A percentile compares a stretch with the other conserved stretches of the same genome.
phyloP scores from a whole-genome alignment of 2,888 invertebrate species.

The Oxystoma pomonae region DNA sequence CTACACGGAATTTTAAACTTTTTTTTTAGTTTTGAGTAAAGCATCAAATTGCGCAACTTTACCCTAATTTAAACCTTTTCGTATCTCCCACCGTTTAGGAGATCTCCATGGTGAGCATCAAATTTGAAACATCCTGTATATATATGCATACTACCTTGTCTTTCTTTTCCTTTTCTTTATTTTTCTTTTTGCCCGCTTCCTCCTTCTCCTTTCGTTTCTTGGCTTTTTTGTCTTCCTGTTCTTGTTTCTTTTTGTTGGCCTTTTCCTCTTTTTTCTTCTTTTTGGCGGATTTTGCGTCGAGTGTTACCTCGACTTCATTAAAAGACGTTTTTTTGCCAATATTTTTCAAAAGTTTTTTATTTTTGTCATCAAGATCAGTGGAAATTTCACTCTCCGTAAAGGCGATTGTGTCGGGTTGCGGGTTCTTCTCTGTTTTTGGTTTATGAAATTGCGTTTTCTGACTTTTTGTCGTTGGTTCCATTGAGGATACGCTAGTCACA shows the following conservation, averaged over 20 bases:
- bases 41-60: too few species aligned
- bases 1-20: too few species aligned
- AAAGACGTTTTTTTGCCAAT: not conserved
- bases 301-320: conserved; percentile 1
- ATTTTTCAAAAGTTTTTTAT: not conserved
- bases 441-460: not conserved
- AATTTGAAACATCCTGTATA: too few species aligned
- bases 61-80: too few species aligned
- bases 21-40: too few species aligned
- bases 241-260: not conserved
- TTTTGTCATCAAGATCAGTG: not conserved
- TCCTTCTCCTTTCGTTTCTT: conserved; percentile 11
- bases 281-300: conserved; percentile 1
- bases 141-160: too few species aligned
- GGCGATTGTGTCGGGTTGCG: not conserved
- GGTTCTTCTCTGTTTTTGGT: not conserved
- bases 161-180: conserved; percentile 9
- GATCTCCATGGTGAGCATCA: too few species aligned
- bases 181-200: conserved; percentile 6
- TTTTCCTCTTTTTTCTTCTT: conserved; percentile 2
- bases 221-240: conserved; percentile 11
- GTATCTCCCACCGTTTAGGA: too few species aligned
- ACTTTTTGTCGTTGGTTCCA: not conserved
- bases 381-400: not conserved
- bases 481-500: not conserved